Evolutionary conservation across 2,797 vertebrate species (phyloP).

Genomic region (Xenentodon cancila): DNA sequence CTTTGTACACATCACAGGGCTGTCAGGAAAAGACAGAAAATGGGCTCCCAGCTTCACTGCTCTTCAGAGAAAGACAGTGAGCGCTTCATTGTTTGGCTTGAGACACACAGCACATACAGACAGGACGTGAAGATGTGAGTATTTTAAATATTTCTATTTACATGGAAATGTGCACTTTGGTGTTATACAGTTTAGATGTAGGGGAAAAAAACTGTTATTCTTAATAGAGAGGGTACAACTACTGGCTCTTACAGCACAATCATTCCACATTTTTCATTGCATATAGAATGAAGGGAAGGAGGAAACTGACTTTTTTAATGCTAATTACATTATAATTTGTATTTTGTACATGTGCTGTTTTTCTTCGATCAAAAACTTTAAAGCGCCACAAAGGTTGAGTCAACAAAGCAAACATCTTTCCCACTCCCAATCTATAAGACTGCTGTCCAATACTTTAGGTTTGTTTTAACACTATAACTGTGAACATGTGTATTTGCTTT

Average conservation of each 20-base stretch:
- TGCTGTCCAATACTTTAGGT: too few species aligned
- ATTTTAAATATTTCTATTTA: slow-evolving; percentile 69
- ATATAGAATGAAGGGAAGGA: too few species aligned
- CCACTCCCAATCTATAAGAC: too few species aligned
- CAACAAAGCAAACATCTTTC: neutral
- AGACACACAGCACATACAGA: slow-evolving; percentile 47
- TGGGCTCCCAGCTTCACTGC: slow-evolving; percentile 67
- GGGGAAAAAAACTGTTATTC: slow-evolving; percentile 8
- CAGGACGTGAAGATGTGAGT: slow-evolving; percentile 45
- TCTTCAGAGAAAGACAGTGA: slow-evolving; percentile 65
- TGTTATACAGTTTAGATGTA: slow-evolving; percentile 43
- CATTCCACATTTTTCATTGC: too few species aligned
- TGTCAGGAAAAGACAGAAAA: slow-evolving; percentile 76
- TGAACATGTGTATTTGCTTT: too few species aligned
- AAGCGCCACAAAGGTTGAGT: neutral
- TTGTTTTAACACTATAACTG: too few species aligned
- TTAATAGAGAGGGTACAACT: slow-evolving; percentile 54
- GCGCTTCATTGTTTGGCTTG: slow-evolving; percentile 57
- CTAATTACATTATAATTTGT: slow-evolving; percentile 8
- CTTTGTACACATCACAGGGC: slow-evolving; percentile 72
- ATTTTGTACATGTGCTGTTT: neutral
- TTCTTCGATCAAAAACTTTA: neutral
- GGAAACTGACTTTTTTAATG: slow-evolving; percentile 21
- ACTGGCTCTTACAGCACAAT: slow-evolving; percentile 21
- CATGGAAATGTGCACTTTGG: slow-evolving; percentile 57